A percentile compares a stretch with the other conserved stretches of the same genome.
These are phyloP conservation scores for Drosophila sechellia DNA, from an alignment of 1,140 invertebrate species.

Conservation along the genomic window DNA sequence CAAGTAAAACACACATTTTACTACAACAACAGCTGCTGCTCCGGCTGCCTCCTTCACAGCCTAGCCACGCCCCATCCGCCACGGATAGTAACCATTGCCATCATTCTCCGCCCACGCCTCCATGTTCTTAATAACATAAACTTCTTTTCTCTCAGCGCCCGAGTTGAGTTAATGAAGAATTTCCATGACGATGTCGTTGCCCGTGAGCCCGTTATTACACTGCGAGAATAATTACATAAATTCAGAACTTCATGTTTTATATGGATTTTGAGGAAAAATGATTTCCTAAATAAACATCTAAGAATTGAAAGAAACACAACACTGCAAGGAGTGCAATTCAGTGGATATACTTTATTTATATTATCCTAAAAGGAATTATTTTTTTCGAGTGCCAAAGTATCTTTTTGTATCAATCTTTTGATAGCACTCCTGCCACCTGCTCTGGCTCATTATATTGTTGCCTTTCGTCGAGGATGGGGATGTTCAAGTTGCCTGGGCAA, in stretches of 20 bases:
- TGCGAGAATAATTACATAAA: background rate
- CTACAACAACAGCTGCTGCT: slow-evolving; percentile 71
- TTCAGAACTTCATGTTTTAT: background rate
- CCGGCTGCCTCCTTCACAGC: slow-evolving; percentile 8
- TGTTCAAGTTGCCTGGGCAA: slow-evolving; percentile 49
- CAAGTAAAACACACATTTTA: slow-evolving; percentile 76
- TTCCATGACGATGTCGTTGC: slow-evolving; percentile 79
- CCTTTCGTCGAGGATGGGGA: slow-evolving; percentile 6
- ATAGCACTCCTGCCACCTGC: slow-evolving; percentile 64
- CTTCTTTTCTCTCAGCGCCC: slow-evolving; percentile 69
- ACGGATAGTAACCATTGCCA: slow-evolving; percentile 8
- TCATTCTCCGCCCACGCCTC: slow-evolving; percentile 21
- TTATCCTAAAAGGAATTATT: background rate
- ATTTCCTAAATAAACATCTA: too few relatives aligned
- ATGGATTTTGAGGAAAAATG: too few relatives aligned
- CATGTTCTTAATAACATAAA: slow-evolving; percentile 80
- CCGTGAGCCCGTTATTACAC: slow-evolving; percentile 35
- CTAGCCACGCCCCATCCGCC: slow-evolving; percentile 22
- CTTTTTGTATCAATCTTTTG: slow-evolving; percentile 50
- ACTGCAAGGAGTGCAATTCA: too few relatives aligned
- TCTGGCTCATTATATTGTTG: slow-evolving; percentile 68
- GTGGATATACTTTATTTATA: background rate
- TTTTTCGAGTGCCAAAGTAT: slow-evolving; percentile 24
- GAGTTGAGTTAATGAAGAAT: slow-evolving; percentile 84
- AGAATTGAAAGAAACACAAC: too few relatives aligned